phyloP scores from a whole-genome alignment of 2,797 vertebrate genomes.

The Sebastes jordani region DNA sequence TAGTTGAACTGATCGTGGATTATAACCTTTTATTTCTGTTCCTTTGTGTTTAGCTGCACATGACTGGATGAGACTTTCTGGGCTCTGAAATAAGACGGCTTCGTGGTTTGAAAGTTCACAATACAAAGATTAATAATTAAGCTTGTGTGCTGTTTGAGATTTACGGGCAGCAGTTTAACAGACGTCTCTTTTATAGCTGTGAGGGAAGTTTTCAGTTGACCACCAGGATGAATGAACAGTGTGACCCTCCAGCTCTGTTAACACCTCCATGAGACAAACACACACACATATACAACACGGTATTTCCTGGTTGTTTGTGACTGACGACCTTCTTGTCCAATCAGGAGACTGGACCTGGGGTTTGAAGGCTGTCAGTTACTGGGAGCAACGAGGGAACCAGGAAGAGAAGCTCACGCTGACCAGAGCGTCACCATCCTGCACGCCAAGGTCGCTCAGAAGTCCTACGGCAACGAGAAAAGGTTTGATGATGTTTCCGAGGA shows the following conservation, averaged over 20 bases:
- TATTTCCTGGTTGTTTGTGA: neutral
- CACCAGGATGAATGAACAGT: neutral
- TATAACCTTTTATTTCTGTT: neutral
- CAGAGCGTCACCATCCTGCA: slow-evolving; percentile 91
- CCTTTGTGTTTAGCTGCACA: no score
- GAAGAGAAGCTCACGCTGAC: slow-evolving; percentile 81
- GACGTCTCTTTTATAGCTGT: neutral
- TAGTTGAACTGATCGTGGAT: neutral
- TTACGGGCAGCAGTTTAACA: neutral
- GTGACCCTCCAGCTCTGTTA: neutral
- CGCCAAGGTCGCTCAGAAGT: slow-evolving; percentile 96
- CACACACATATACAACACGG: neutral
- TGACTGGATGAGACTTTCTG: neutral
- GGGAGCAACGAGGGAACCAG: slow-evolving; percentile 71
- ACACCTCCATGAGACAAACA: neutral
- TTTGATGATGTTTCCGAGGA: slow-evolving; percentile 50
- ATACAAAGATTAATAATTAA: neutral
- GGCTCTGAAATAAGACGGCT: neutral
- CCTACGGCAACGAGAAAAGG: slow-evolving; percentile 96
- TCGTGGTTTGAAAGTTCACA: neutral
- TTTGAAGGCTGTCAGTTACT: slow-evolving; percentile 52
- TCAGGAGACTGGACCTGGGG: slow-evolving; percentile 62
- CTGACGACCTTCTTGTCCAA: slow-evolving; percentile 12
- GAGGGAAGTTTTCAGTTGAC: neutral
- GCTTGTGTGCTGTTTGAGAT: neutral